phyloP scores from a whole-genome alignment of 2,888 invertebrate species.

The Galerucella nymphaeae region DNA sequence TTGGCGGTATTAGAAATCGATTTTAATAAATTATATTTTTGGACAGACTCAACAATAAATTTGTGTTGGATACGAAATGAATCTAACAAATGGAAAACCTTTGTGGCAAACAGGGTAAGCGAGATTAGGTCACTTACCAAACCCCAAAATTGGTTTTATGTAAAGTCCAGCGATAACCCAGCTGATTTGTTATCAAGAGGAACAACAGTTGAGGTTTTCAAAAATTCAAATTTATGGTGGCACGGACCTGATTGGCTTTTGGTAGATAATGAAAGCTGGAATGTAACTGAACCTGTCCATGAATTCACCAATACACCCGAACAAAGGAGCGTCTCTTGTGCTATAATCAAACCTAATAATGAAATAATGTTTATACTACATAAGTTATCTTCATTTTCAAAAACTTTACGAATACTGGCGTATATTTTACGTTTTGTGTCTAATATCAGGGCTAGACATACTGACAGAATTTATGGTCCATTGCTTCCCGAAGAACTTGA shows the following conservation, averaged over 20 bases:
- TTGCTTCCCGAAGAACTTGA: neutral
- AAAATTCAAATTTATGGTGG: too few relatives aligned
- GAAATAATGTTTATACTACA: too few relatives aligned
- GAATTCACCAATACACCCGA: too few relatives aligned
- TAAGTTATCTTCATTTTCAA: too few relatives aligned
- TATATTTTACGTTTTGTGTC: too few relatives aligned
- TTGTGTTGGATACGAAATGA: neutral
- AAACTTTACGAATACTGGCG: too few relatives aligned
- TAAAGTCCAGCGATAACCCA: neutral
- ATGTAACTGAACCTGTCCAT: too few relatives aligned
- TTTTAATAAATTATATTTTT: neutral
- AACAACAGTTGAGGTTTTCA: neutral
- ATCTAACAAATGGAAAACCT: neutral
- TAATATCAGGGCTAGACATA: too few relatives aligned
- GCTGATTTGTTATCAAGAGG: neutral
- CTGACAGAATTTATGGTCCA: too few relatives aligned
- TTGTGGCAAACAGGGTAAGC: neutral
- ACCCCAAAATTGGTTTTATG: neutral
- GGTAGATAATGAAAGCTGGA: neutral
- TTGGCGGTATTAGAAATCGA: neutral
- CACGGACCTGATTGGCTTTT: neutral
- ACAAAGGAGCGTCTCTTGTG: too few relatives aligned
- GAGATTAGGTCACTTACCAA: neutral
- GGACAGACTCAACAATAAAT: neutral
- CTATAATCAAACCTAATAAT: too few relatives aligned